These are phyloP conservation scores for Galendromus occidentalis DNA, from an alignment of 1,140 invertebrate species.

Conservation along the genomic window DNA sequence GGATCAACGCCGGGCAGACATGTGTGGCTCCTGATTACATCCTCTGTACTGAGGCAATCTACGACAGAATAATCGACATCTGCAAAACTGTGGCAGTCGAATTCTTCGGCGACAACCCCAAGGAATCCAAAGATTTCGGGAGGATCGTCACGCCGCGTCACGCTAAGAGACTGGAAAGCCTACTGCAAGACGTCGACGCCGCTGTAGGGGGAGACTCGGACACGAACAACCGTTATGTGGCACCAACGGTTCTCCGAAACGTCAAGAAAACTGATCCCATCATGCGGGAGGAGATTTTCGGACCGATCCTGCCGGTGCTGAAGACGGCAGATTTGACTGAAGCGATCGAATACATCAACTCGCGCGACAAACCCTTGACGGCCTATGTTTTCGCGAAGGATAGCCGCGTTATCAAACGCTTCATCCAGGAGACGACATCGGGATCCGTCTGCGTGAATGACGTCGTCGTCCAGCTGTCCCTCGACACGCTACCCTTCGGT, in stretches of 20 bases:
- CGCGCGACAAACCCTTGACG: constrained; percentile 30
- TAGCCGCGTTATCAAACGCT: constrained; percentile 15
- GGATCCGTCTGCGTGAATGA: constrained; percentile 19
- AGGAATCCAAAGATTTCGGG: constrained; percentile 57
- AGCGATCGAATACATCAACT: constrained; percentile 29
- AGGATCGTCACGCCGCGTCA: constrained; percentile 67
- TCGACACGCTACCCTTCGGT: constrained; percentile 19
- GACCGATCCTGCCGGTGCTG: constrained; percentile 23
- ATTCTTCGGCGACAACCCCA: constrained; percentile 63
- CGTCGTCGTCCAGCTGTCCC: constrained; percentile 15
- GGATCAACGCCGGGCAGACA: constrained; percentile 80
- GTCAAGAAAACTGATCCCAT: constrained; percentile 24
- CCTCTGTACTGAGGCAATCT: constrained; percentile 44
- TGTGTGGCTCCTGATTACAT: constrained; percentile 96
- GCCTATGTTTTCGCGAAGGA: constrained; percentile 31
- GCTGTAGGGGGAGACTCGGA: constrained; percentile 29
- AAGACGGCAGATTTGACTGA: constrained; percentile 25
- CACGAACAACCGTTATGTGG: constrained; percentile 26
- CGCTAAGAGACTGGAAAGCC: constrained; percentile 37
- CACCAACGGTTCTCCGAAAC: constrained; percentile 30
- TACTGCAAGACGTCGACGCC: constrained; percentile 14
- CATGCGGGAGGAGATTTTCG: constrained; percentile 34
- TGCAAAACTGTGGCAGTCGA: constrained; percentile 44
- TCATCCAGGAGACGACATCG: constrained; percentile 17
- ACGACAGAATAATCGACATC: constrained; percentile 35